A percentile compares a stretch with the other conserved stretches of the same genome.
These are phyloP conservation scores for Tyria jacobaeae DNA, from an alignment of 2,888 invertebrate genomes.

Conservation along the genomic window DNA sequence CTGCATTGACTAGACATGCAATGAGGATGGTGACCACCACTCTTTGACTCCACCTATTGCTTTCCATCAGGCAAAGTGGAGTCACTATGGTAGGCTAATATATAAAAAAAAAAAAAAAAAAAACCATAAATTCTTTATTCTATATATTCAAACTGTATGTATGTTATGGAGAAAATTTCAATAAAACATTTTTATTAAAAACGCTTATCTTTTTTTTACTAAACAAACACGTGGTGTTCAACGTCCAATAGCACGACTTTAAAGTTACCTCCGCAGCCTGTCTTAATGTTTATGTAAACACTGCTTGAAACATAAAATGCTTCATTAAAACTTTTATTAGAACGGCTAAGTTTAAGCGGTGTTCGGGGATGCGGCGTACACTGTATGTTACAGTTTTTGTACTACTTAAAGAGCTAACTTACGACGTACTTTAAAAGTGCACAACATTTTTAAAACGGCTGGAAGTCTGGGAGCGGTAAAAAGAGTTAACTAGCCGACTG, in stretches of 20 bases:
- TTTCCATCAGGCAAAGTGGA: too few relatives aligned
- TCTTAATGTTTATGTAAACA: conserved; percentile 17
- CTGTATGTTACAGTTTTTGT: conserved; percentile 31
- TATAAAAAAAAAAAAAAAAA: too few relatives aligned
- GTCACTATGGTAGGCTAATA: too few relatives aligned
- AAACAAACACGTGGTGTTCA: conserved; percentile 12
- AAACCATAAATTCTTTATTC: too few relatives aligned
- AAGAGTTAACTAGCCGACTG: conserved; percentile 14
- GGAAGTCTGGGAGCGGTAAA: conserved; percentile 8
- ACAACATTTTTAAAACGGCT: conserved; percentile 16
- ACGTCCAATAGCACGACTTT: conserved; percentile 19
- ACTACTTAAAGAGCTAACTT: conserved; percentile 20
- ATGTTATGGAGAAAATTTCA: too few relatives aligned
- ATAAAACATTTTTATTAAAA: neutral
- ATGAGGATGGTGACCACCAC: too few relatives aligned
- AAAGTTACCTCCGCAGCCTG: neutral
- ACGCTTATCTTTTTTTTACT: neutral
- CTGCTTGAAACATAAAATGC: conserved; percentile 31
- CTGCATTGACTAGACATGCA: too few relatives aligned
- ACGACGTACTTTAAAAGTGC: conserved; percentile 19
- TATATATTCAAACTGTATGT: too few relatives aligned
- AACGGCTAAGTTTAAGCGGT: conserved; percentile 32
- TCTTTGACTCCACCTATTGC: too few relatives aligned
- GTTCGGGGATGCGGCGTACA: conserved; percentile 31
- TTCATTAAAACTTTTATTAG: conserved; percentile 47